phyloP scores from a whole-genome alignment of 1,140 invertebrate genomes.

The Magallana gigas region DNA sequence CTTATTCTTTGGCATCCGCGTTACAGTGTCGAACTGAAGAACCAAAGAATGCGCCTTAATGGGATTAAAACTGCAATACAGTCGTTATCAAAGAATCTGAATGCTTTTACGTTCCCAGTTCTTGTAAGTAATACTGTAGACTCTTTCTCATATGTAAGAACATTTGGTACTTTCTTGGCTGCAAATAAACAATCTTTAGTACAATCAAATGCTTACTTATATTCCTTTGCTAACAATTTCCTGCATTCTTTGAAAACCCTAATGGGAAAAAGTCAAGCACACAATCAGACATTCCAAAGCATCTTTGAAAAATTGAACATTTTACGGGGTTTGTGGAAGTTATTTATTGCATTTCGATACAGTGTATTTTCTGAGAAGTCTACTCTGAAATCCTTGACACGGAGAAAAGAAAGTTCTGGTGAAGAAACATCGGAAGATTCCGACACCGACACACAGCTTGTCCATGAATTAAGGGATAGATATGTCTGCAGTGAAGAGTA shows the following conservation, averaged over 20 bases:
- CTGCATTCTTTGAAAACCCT: neutral
- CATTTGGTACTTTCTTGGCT: neutral
- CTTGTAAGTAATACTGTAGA: neutral
- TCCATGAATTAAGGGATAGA: neutral
- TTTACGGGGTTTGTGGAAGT: neutral
- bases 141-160: neutral
- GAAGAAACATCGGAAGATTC: too few species aligned
- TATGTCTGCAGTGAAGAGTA: too few species aligned
- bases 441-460: neutral
- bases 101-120: neutral
- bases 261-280: neutral
- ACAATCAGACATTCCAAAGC: too few species aligned
- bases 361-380: neutral
- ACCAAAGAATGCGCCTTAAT: neutral
- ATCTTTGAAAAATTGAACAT: too few species aligned
- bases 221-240: neutral
- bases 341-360: neutral
- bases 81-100: neutral
- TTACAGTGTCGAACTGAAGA: neutral
- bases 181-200: neutral
- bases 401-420: too few species aligned
- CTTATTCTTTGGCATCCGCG: constrained; percentile 29
- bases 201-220: neutral
- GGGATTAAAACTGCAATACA: neutral
- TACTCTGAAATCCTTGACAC: too few species aligned